phyloP scores from a whole-genome alignment of 2,888 invertebrate species.

The Holacanthella duospinosa region DNA sequence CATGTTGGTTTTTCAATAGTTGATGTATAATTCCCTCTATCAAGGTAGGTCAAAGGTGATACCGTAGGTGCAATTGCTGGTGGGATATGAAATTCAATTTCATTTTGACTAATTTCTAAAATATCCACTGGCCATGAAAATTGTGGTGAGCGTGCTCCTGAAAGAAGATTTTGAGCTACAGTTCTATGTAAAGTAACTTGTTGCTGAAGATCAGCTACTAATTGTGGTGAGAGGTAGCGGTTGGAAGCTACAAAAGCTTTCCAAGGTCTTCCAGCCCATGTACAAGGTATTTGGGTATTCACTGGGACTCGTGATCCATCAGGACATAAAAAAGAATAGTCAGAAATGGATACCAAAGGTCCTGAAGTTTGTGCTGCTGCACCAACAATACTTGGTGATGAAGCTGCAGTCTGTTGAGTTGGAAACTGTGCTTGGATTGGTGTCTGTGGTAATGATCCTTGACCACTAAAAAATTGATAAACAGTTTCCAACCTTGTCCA shows the following conservation, averaged over 20 bases:
- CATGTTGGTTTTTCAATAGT: constrained; percentile 41
- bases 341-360: constrained; percentile 35
- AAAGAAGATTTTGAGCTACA: constrained; percentile 10
- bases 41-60: constrained; percentile 32
- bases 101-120: constrained; percentile 24
- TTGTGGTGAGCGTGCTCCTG: constrained; percentile 9
- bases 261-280: constrained; percentile 81
- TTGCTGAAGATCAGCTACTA: constrained; percentile 33
- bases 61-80: constrained; percentile 26
- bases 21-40: constrained; percentile 41
- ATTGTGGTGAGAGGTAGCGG: constrained; percentile 21
- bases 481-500: constrained; percentile 74
- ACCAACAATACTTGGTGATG: not conserved
- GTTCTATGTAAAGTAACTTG: constrained; percentile 33
- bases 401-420: not conserved
- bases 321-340: constrained; percentile 66
- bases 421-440: not conserved
- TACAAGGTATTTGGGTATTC: constrained; percentile 54
- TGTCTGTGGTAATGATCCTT: not conserved
- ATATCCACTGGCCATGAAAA: constrained; percentile 32
- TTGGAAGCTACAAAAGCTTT: constrained; percentile 41
- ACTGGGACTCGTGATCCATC: constrained; percentile 62
- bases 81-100: constrained; percentile 33
- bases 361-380: not conserved
- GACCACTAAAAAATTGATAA: constrained; percentile 33